Percentiles rank a stretch among this genome's conserved stretches.
These are phyloP conservation scores for Yponomeuta plumbellus DNA, from an alignment of 2,888 invertebrate genomes.

Conservation along the genomic window DNA sequence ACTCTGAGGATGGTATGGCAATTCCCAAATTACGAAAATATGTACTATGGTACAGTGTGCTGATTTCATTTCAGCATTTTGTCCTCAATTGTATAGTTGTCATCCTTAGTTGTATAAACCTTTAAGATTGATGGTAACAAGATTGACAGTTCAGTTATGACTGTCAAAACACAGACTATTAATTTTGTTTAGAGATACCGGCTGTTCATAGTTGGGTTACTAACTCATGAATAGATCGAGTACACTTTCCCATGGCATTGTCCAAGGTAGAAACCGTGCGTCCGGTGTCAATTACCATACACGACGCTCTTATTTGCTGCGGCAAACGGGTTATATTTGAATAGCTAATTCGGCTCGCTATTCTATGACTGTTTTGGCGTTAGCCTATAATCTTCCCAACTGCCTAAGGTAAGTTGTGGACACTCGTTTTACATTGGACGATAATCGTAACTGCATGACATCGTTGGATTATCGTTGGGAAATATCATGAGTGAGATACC, in stretches of 20 bases:
- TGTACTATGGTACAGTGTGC: too few relatives aligned
- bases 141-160: not conserved
- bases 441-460: too few relatives aligned
- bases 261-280: not conserved
- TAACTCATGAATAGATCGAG: not conserved
- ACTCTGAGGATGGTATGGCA: too few relatives aligned
- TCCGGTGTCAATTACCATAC: not conserved
- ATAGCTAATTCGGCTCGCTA: not conserved
- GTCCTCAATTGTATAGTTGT: too few relatives aligned
- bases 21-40: too few relatives aligned
- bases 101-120: too few relatives aligned
- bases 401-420: not conserved
- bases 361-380: not conserved
- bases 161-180: not conserved
- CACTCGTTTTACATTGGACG: too few relatives aligned
- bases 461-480: too few relatives aligned
- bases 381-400: not conserved
- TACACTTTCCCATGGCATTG: not conserved
- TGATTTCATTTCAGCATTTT: too few relatives aligned
- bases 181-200: not conserved
- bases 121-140: not conserved
- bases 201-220: not conserved
- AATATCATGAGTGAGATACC: too few relatives aligned
- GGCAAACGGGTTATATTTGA: not conserved
- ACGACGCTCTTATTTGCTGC: not conserved